Conservation (phyloP, 2,113 vertebrate genomes). For the Pan paniscus region DNA sequence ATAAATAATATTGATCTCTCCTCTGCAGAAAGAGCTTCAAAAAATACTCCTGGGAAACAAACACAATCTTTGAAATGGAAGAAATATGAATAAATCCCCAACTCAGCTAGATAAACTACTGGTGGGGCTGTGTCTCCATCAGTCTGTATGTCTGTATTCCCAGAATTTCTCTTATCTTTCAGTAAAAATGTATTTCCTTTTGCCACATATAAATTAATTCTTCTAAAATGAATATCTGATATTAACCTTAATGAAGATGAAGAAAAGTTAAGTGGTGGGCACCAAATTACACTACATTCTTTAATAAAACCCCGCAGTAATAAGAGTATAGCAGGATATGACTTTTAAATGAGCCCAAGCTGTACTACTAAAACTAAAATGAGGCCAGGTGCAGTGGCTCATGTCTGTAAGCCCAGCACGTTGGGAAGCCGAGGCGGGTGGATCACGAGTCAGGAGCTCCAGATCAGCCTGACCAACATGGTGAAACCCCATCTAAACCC, state of each 20-base stretch:
- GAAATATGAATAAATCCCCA: background rate
- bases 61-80: background rate
- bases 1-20: background rate
- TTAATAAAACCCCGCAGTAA: slow-evolving; percentile 28
- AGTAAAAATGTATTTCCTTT: background rate
- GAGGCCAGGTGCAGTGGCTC: background rate
- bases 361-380: background rate
- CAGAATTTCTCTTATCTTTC: background rate
- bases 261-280: background rate
- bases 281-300: background rate
- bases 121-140: background rate
- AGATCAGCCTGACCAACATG: too few relatives aligned
- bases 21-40: background rate
- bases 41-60: background rate
- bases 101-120: background rate
- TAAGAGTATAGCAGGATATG: background rate
- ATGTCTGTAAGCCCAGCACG: too few relatives aligned
- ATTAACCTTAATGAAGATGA: background rate
- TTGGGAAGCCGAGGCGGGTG: too few relatives aligned
- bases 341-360: background rate
- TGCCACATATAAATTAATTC: slow-evolving; percentile 7
- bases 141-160: background rate
- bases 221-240: background rate
- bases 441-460: too few relatives aligned
- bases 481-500: too few relatives aligned